These are phyloP conservation scores for Hippoglossus hippoglossus DNA, from an alignment of 2,797 vertebrate genomes.

Conservation along the genomic window DNA sequence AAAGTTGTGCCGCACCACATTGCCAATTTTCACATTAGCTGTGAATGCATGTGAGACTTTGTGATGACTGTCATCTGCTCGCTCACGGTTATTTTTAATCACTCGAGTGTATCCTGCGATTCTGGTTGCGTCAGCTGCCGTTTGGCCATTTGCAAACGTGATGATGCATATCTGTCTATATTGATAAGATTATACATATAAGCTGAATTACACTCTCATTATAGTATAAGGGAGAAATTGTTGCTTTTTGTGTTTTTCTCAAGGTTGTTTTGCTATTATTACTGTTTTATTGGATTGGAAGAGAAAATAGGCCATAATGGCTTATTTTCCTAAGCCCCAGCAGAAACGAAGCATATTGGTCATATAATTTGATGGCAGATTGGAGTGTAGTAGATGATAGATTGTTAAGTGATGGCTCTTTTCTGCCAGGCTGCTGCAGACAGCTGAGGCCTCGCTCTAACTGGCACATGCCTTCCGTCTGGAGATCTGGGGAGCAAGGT, in stretches of 20 bases:
- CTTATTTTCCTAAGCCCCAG: slow-evolving; percentile 24
- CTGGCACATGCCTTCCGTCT: slow-evolving; percentile 68
- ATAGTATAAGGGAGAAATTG: background rate
- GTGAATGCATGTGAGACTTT: slow-evolving; percentile 45
- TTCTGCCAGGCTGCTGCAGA: slow-evolving; percentile 35
- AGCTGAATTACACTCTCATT: background rate
- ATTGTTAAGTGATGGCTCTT: slow-evolving; percentile 27
- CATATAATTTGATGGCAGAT: slow-evolving; percentile 56
- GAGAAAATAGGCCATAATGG: slow-evolving; percentile 52
- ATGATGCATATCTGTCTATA: slow-evolving; percentile 10
- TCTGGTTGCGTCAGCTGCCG: slow-evolving; percentile 1
- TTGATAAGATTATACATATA: slow-evolving; percentile 9
- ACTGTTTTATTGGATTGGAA: slow-evolving; percentile 24
- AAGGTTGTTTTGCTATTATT: slow-evolving; percentile 29
- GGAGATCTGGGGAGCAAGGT: slow-evolving; percentile 58
- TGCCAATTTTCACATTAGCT: slow-evolving; percentile 58
- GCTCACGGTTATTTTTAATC: slow-evolving; percentile 33
- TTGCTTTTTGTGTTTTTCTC: background rate
- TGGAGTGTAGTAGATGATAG: slow-evolving; percentile 26
- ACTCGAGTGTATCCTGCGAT: slow-evolving; percentile 3
- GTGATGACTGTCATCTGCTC: slow-evolving; percentile 45
- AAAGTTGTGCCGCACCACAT: slow-evolving; percentile 35
- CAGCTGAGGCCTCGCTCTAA: slow-evolving; percentile 55
- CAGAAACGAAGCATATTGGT: slow-evolving; percentile 63
- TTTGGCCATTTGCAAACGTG: slow-evolving; percentile 10